Evolutionary conservation across 2,797 vertebrate species (phyloP).

Genomic region (Gymnothorax reevesii): DNA sequence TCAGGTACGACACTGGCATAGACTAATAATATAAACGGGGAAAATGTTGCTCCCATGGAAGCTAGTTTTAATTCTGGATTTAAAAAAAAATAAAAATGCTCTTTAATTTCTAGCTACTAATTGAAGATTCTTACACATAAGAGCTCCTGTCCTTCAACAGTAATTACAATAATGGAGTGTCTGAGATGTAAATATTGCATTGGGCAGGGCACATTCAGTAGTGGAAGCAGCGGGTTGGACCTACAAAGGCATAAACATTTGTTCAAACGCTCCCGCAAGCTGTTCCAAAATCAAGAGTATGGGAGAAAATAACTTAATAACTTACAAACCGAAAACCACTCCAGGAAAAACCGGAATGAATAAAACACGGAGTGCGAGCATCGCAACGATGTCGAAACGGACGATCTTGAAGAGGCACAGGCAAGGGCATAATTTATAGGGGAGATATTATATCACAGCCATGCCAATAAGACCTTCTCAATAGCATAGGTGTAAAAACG

Average conservation of each 20-base stretch:
- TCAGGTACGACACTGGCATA: conserved; percentile 63
- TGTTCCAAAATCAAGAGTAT: conserved; percentile 14
- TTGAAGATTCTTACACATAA: background rate
- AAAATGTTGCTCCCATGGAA: background rate
- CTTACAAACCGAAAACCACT: conserved; percentile 22
- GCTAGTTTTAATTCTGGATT: background rate
- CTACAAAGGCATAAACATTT: background rate
- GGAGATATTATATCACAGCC: too few relatives aligned
- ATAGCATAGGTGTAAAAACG: too few relatives aligned
- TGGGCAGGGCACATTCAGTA: conserved; percentile 35
- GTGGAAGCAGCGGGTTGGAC: background rate
- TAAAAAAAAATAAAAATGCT: background rate
- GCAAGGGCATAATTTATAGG: too few relatives aligned
- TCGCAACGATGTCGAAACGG: background rate
- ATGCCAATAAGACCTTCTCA: too few relatives aligned
- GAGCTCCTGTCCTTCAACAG: conserved; percentile 4
- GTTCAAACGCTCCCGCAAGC: background rate
- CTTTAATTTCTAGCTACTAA: conserved; percentile 12
- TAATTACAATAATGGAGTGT: conserved; percentile 39
- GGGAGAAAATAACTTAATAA: conserved; percentile 43
- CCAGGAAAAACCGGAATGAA: background rate
- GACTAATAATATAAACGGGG: conserved; percentile 26
- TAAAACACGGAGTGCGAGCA: background rate
- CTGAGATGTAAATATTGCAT: conserved; percentile 57
- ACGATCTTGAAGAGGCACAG: background rate